phyloP scores from a whole-genome alignment of 2,888 invertebrate genomes.

The Dicranocentrus wangi region DNA sequence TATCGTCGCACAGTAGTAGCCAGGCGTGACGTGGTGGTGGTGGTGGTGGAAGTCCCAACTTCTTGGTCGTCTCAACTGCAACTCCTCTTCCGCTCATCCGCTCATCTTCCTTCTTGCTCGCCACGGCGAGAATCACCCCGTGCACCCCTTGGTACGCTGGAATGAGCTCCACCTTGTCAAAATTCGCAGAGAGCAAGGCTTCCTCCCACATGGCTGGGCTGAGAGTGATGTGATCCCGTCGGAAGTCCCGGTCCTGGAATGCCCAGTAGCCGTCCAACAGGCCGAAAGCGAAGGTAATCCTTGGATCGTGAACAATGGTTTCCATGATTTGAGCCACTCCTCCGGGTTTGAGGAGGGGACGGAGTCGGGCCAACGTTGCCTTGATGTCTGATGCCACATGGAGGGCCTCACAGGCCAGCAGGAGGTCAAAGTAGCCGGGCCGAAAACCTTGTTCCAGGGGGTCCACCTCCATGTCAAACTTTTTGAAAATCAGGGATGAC shows the following conservation, averaged over 20 bases:
- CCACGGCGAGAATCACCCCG: too few species aligned
- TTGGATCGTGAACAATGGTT: not conserved
- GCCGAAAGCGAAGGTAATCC: slow-evolving; percentile 7
- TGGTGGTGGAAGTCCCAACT: too few species aligned
- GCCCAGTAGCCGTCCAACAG: slow-evolving; percentile 34
- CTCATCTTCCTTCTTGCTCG: too few species aligned
- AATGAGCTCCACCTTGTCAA: too few species aligned
- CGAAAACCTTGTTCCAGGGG: slow-evolving; percentile 49
- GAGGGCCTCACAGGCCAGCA: slow-evolving; percentile 34
- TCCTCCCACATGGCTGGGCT: slow-evolving; percentile 1
- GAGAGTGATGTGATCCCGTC: not conserved
- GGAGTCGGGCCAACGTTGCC: slow-evolving; percentile 6
- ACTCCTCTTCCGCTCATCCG: too few species aligned
- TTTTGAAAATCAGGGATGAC: too few species aligned
- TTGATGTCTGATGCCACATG: slow-evolving; percentile 39
- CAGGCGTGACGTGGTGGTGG: too few species aligned
- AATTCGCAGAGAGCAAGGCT: too few species aligned
- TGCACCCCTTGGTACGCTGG: too few species aligned
- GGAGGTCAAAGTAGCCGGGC: slow-evolving; percentile 46
- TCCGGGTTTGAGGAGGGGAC: not conserved
- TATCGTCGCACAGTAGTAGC: too few species aligned
- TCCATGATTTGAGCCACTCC: slow-evolving; percentile 21
- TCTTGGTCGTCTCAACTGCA: too few species aligned
- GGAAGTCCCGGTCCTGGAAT: slow-evolving; percentile 26
- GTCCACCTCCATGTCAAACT: slow-evolving; percentile 59